Evolutionary conservation across 2,888 invertebrate genomes (phyloP), one percentile per base, ranked within the genome.

Genomic region (Cephus sareptanus): DNA sequence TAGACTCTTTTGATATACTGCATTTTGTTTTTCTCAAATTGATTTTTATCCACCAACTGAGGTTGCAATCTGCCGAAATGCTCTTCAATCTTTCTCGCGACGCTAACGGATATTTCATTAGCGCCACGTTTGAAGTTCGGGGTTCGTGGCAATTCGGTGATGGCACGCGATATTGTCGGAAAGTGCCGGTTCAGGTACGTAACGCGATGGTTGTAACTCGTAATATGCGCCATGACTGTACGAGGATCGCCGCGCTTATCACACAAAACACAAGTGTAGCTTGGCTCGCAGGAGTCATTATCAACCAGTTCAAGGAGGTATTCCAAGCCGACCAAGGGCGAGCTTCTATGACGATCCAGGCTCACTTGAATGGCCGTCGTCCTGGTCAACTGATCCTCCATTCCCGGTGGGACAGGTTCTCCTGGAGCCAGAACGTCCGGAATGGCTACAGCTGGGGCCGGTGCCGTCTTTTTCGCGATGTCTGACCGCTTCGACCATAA

Each of bases 191-290:
- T 93, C 82, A 97, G 91, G 90, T 95, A 97, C 88, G 95, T 94
- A 86, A 94, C 92, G 23, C 95, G 94, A 89, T 97, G 97, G 91
- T 95, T 95, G 90, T 95, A 95, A 89, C 96, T 96, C 33, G 95
- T 95, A 88, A 97, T 93, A 90, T 97, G 97, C 82, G 95, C 94
- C 90, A 97, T 93, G 83, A 97, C 96, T 76, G 96, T 96, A 74
- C 96, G 94, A 35, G 95, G 95, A 89, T 96, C 96, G 69, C 96
- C 96, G 84, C 95, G 95, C 91, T 96, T 97, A 87, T 94, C 94
- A 91, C 97, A 97, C 81, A 97, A 92, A 83, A 95, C 93, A 92
- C 97, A 97, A 76, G 95, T 93, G 91, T 97, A 97, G 76, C 94
- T 92, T 0, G 96, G 96, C 90, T 96, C 96, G 87, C 94, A 93